Percentiles rank a stretch among this genome's conserved stretches.
These are phyloP conservation scores for Rhodinocichla rosea DNA, from an alignment of 2,113 vertebrate genomes.

Conservation along the genomic window DNA sequence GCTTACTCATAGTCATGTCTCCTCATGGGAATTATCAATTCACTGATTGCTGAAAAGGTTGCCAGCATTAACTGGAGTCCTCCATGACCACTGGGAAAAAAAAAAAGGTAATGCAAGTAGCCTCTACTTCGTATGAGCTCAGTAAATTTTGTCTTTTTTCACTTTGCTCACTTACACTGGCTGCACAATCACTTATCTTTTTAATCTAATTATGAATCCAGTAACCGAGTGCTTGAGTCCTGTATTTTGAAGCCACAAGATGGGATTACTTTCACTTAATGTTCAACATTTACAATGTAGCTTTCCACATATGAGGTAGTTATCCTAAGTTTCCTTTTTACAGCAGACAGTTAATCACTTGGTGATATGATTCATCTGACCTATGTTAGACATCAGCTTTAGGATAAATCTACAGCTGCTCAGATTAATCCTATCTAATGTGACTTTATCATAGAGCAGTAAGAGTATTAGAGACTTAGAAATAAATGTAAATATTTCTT, in stretches of 20 bases:
- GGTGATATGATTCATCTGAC: constrained; percentile 19
- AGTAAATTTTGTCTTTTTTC: not conserved
- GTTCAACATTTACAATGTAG: not conserved
- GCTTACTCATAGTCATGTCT: not conserved
- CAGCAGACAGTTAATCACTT: not conserved
- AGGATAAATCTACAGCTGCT: not conserved
- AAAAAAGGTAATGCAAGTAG: not conserved
- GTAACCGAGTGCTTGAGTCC: not conserved
- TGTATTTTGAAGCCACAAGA: not conserved
- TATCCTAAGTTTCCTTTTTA: constrained; percentile 25
- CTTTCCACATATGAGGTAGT: not conserved
- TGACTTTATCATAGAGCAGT: not conserved
- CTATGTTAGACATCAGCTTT: constrained; percentile 14
- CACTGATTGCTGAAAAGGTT: not conserved
- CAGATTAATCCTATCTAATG: constrained; percentile 20
- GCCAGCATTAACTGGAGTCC: not conserved
- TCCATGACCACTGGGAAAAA: not conserved
- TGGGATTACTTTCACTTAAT: not conserved
- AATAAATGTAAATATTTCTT: constrained; percentile 35
- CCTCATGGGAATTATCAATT: not conserved
- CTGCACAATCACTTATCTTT: not conserved
- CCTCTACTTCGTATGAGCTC: not conserved
- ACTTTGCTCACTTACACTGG: rapidly evolving
- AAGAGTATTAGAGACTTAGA: constrained; percentile 17
- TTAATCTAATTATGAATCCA: not conserved